Percentiles rank a stretch among this genome's conserved stretches.
Conservation (phyloP, 2,888 invertebrate species). For the Himalopsyche tibetana region DNA sequence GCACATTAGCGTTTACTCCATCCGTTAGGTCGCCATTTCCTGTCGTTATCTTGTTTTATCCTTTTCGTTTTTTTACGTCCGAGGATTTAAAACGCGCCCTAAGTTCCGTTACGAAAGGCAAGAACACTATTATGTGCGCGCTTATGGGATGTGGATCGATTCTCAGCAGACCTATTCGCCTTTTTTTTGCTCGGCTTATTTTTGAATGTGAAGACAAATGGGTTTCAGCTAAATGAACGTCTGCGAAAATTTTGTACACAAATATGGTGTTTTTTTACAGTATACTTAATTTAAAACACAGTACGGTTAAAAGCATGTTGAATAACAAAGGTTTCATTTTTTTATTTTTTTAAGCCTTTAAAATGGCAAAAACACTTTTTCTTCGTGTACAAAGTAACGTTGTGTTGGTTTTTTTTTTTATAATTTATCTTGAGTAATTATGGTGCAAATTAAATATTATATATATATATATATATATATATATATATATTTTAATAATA, state of each 20-base stretch:
- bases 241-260: not conserved
- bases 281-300: not conserved
- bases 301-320: too few species aligned
- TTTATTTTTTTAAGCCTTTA: too few species aligned
- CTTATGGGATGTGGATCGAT: slow-evolving; percentile 39
- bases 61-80: slow-evolving; percentile 49
- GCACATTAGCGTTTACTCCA: slow-evolving; percentile 64
- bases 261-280: not conserved
- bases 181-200: slow-evolving; percentile 29
- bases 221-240: not conserved
- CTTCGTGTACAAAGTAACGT: too few species aligned
- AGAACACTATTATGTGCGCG: slow-evolving; percentile 49
- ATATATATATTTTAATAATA: too few species aligned
- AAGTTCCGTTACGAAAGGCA: slow-evolving; percentile 45
- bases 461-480: too few species aligned
- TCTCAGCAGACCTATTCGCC: slow-evolving; percentile 23
- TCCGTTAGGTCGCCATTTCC: slow-evolving; percentile 61
- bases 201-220: slow-evolving; percentile 42
- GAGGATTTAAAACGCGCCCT: slow-evolving; percentile 48
- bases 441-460: too few species aligned
- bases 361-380: too few species aligned
- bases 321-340: too few species aligned
- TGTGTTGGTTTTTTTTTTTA: too few species aligned
- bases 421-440: too few species aligned
- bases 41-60: slow-evolving; percentile 62